Conservation (phyloP, 2,113 vertebrate species). For the Lophius piscatorius region DNA sequence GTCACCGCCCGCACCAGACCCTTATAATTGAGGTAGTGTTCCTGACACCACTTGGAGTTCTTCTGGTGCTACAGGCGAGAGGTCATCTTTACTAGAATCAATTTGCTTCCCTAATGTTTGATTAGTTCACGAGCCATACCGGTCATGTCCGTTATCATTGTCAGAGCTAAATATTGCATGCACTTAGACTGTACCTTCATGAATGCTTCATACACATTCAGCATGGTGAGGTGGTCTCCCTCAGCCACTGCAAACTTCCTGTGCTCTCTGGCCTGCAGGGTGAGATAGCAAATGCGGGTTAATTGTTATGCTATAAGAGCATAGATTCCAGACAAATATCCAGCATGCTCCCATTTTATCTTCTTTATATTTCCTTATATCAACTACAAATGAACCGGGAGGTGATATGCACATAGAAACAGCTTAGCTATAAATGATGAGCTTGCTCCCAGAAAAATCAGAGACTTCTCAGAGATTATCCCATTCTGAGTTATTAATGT, state of each 20-base stretch:
- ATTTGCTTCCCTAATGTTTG: not conserved
- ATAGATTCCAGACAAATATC: slow-evolving; percentile 14
- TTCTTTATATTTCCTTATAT: no score
- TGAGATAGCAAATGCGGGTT: slow-evolving; percentile 22
- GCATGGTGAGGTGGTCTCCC: slow-evolving; percentile 98
- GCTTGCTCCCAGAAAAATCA: no score
- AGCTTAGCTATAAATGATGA: no score
- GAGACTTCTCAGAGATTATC: no score
- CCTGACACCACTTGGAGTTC: slow-evolving; percentile 97
- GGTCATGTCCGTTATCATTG: not conserved
- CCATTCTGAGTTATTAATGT: no score
- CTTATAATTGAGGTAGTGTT: slow-evolving; percentile 97
- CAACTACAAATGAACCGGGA: no score
- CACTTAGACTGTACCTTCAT: slow-evolving; percentile 86
- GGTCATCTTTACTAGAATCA: not conserved
- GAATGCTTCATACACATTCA: slow-evolving; percentile 97
- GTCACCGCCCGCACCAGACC: slow-evolving; percentile 90
- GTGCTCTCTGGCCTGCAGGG: slow-evolving; percentile 87
- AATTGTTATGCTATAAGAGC: slow-evolving; percentile 35
- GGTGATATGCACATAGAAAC: no score
- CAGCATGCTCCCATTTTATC: not conserved
- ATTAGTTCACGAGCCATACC: not conserved
- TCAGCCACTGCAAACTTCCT: slow-evolving; percentile 97
- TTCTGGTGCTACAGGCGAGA: slow-evolving; percentile 87
- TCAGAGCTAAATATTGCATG: not conserved